A percentile compares a stretch with the other conserved stretches of the same genome.
These are phyloP conservation scores for Ceryle rudis DNA, from an alignment of 2,797 vertebrate genomes.

Conservation along the genomic window DNA sequence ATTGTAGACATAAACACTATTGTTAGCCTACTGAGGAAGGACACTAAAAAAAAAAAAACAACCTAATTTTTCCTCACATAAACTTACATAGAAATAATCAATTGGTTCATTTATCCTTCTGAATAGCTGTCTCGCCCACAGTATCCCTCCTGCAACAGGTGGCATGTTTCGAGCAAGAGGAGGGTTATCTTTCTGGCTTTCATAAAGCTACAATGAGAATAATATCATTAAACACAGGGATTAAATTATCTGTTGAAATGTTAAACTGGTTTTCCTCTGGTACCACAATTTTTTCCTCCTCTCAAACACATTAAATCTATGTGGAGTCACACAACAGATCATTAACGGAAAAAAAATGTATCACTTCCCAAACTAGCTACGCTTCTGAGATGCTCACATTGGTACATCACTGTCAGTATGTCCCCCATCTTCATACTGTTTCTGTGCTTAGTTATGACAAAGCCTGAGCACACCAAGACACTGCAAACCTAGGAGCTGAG, in stretches of 20 bases:
- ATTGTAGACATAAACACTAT: not conserved
- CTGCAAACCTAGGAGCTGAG: not conserved
- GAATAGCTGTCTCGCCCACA: conserved; percentile 86
- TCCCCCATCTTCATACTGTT: not conserved
- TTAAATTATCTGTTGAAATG: not conserved
- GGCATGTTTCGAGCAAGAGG: conserved; percentile 84
- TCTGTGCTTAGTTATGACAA: not conserved
- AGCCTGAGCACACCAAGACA: not conserved
- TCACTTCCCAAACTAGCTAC: not conserved
- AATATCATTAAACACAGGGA: not conserved
- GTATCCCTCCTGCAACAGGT: conserved; percentile 83
- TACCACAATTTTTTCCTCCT: not conserved
- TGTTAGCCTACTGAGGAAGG: not conserved
- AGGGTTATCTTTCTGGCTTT: conserved; percentile 79
- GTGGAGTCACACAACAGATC: not conserved
- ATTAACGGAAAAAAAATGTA: not conserved
- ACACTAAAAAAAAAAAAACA: not conserved
- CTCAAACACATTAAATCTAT: not conserved
- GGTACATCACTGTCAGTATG: too few species aligned
- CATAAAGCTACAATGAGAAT: conserved; percentile 76
- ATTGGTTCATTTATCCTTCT: conserved; percentile 85
- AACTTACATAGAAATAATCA: conserved; percentile 82
- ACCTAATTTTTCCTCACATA: not conserved
- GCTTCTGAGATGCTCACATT: not conserved
- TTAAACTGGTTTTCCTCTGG: not conserved